phyloP scores from a whole-genome alignment of 2,113 vertebrate species.

The Mellivora capensis region DNA sequence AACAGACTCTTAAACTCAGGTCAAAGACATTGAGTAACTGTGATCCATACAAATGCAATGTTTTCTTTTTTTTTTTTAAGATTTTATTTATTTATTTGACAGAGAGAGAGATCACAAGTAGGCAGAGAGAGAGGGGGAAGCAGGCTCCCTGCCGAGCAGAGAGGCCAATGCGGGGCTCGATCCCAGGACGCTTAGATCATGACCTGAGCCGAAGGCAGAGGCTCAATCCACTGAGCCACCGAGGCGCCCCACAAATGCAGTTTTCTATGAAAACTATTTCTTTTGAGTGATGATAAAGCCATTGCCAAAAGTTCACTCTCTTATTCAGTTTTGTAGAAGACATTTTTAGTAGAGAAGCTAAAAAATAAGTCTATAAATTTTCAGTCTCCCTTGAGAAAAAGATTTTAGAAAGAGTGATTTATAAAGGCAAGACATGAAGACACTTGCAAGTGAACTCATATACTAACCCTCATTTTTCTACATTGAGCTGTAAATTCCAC shows the following conservation, averaged over 20 bases:
- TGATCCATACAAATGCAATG: neutral
- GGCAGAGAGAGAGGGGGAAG: too few species aligned
- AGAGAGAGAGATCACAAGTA: too few species aligned
- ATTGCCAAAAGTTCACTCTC: neutral
- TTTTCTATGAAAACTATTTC: neutral
- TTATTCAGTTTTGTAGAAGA: neutral
- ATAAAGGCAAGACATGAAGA: neutral
- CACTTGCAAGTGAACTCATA: neutral
- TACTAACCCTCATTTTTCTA: neutral
- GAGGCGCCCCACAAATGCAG: too few species aligned
- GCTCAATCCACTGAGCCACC: too few species aligned
- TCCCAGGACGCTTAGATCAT: too few species aligned
- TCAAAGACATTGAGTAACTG: neutral
- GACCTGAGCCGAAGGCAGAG: too few species aligned
- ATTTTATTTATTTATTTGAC: too few species aligned
- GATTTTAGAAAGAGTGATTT: neutral
- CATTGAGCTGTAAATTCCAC: neutral
- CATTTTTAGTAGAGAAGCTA: neutral
- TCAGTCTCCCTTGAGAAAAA: neutral
- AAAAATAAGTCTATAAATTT: constrained; percentile 1
- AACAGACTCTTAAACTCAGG: neutral
- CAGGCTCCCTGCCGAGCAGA: too few species aligned
- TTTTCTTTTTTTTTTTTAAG: too few species aligned
- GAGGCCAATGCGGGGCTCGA: too few species aligned
- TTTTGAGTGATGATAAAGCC: neutral